Evolutionary conservation across 2,797 vertebrate genomes (phyloP), one percentile per base, ranked within the genome.

Genomic region (Gymnodraco acuticeps): DNA sequence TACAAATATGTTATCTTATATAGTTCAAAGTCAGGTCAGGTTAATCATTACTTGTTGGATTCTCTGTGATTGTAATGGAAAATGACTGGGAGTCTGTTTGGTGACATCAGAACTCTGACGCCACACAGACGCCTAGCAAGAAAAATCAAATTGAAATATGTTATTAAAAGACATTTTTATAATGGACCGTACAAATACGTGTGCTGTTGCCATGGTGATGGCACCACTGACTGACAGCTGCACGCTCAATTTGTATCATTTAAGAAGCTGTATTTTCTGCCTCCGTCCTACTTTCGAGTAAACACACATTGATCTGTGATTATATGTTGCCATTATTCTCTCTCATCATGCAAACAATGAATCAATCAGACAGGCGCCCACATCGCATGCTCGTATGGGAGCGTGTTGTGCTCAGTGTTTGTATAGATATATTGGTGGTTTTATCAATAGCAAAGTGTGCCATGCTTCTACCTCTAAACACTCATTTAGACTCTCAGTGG

Each of bases 201-300:
- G 75, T 73, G 72, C 66, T 38, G 89, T 93, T 87, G 69, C 93
- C 87, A 91, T 90, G 85, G 84, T 33, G 82, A 93, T 86, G n/a
- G 74, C 77, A 77, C 38, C 41, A 52, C 76, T 91, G 86, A 93
- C 80, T 85, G 92, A 87, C 87, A 82, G 87, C 81, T 81, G 77
- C 80, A 82, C 64, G 61, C 16, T 59, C 81, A 3, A 16, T 58
- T 48, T 73, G 82, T 72, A 60, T 83, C 68, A 74, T 85, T 90
- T 66, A 75, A 82, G 76, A 83, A 71, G 81, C 78, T 65, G 20
- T 67, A 64, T 84, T 87, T 82, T 77, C 55, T 73, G 68, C 70
- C 75, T 75, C 70, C 19, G 17, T 67, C 58, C 73, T 48, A 55
- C 64, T 74, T 84, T 75, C 59, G 70, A 73, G 81, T 78, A 78